Percentiles rank a stretch among this genome's conserved stretches.
phyloP scores from a whole-genome alignment of 2,113 vertebrate genomes.

The Gymnarchus niloticus region DNA sequence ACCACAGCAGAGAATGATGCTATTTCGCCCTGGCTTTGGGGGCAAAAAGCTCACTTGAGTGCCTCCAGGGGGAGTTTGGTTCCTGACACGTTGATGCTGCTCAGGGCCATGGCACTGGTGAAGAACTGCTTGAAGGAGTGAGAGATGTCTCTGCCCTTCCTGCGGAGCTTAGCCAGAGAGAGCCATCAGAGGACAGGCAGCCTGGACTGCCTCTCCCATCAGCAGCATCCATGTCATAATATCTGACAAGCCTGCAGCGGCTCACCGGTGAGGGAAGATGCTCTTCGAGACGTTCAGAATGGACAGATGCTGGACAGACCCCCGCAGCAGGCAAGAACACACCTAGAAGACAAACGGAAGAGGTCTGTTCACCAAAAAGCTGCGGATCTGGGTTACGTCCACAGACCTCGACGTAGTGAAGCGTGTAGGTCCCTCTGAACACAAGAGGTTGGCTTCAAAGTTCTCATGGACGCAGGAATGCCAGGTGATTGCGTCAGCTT shows the following conservation, averaged over 20 bases:
- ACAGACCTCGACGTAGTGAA: constrained; percentile 10
- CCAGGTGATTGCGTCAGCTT: too few species aligned
- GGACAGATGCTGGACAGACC: constrained; percentile 80
- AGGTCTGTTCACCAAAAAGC: background rate
- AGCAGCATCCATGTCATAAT: background rate
- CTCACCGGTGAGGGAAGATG: constrained; percentile 79
- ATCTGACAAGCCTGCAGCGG: background rate
- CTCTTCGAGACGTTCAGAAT: constrained; percentile 84
- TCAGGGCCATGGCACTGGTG: constrained; percentile 77
- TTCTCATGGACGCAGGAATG: too few species aligned
- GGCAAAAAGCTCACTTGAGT: constrained; percentile 79
- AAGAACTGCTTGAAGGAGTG: constrained; percentile 91
- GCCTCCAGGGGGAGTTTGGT: constrained; percentile 84
- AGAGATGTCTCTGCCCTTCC: constrained; percentile 83
- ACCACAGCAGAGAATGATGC: background rate
- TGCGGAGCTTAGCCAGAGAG: constrained; percentile 42
- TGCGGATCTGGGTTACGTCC: background rate
- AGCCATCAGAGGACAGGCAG: background rate
- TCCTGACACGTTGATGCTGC: constrained; percentile 80
- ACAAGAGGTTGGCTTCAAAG: too few species aligned
- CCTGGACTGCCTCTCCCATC: too few species aligned
- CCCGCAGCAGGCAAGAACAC: constrained; percentile 78
- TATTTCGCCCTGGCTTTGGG: background rate
- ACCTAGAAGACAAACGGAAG: constrained; percentile 57
- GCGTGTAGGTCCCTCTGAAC: too few species aligned